Evolutionary conservation across 2,113 vertebrate species (phyloP), one percentile per base, ranked within the genome.

Genomic region (Neoarius graeffei): DNA sequence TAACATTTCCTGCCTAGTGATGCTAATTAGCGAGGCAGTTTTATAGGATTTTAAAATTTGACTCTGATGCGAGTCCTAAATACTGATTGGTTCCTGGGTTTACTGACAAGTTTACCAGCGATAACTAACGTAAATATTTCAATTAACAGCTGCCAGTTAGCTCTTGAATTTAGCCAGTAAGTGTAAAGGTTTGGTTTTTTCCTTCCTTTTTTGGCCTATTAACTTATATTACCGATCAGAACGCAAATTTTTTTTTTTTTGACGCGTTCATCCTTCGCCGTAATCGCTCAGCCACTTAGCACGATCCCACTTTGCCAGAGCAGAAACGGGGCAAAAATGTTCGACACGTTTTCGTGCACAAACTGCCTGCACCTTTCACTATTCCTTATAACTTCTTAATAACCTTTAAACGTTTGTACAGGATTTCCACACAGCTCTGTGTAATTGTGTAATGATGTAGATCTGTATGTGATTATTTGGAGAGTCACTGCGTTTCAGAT

Each of bases 401-500:
- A 54, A 35, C 67, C 66, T 83, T 69, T 27, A 56, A 66, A 5
- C 67, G 84, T 81, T 82, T 71, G 20, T 80, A 86, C 8, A 1
- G 15, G 7, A 25, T 81, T 86, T 81, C 14, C 85, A 86, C 76
- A 59, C 52, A 56, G 50, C 25, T 25, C 5, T 30, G 59, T 73
- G 69, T 73, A 7, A 2, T 7, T 11, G 35, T 74, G 71, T 74
- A 4, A 48, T 74, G 35, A 20, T 35, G 35, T 74, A 8, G 3
- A 56, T 76, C 20, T 81, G 83, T 19, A 19, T 87, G 79, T 69
- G 87, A 67, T 66, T 5, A 23, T 66, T 83, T 77, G 50, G 1
- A n/a, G 56, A 79, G 85, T 89, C 59, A 57, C 20, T 82, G 54
- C 59, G 79, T 84, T 73, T 88, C 50, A 25, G 50, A 88, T 76